Percentiles rank a stretch among this genome's conserved stretches.
phyloP scores from a whole-genome alignment of 2,888 invertebrate species.

The Agonopterix arenella region DNA sequence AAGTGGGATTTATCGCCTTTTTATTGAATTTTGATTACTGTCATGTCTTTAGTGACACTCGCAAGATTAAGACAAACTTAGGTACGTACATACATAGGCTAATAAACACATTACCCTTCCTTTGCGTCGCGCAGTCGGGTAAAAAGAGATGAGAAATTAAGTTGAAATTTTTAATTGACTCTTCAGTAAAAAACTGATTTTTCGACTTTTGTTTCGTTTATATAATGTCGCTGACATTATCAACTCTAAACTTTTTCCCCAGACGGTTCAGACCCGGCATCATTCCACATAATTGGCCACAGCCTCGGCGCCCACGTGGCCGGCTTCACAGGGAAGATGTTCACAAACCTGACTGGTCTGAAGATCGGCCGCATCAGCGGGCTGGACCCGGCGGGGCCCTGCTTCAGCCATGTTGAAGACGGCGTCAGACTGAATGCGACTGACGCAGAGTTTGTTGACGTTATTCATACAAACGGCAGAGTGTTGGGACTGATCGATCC shows the following conservation, averaged over 20 bases:
- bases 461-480: slow-evolving; percentile 50
- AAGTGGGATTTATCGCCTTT: too few species aligned
- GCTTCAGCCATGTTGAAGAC: slow-evolving; percentile 43
- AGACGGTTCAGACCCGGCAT: slow-evolving; percentile 40
- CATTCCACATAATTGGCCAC: slow-evolving; percentile 59
- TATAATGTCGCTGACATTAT: too few species aligned
- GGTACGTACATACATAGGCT: too few species aligned
- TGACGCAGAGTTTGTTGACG: slow-evolving; percentile 53
- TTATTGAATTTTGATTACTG: too few species aligned
- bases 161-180: too few species aligned
- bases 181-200: too few species aligned
- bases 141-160: too few species aligned
- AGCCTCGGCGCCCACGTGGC: slow-evolving; percentile 60
- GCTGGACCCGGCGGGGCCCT: slow-evolving; percentile 64
- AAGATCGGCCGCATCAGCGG: slow-evolving; percentile 46
- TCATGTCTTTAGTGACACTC: too few species aligned
- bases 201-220: too few species aligned
- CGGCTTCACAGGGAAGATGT: slow-evolving; percentile 49
- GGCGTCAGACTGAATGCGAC: slow-evolving; percentile 29
- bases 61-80: too few species aligned
- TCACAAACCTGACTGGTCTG: slow-evolving; percentile 31
- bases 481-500: slow-evolving; percentile 43
- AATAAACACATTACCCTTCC: too few species aligned
- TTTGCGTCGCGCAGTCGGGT: too few species aligned
- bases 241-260: slow-evolving; percentile 1